A percentile compares a stretch with the other conserved stretches of the same genome.
These are phyloP conservation scores for Candidula unifasciata DNA, from an alignment of 2,888 invertebrate genomes.

Conservation along the genomic window DNA sequence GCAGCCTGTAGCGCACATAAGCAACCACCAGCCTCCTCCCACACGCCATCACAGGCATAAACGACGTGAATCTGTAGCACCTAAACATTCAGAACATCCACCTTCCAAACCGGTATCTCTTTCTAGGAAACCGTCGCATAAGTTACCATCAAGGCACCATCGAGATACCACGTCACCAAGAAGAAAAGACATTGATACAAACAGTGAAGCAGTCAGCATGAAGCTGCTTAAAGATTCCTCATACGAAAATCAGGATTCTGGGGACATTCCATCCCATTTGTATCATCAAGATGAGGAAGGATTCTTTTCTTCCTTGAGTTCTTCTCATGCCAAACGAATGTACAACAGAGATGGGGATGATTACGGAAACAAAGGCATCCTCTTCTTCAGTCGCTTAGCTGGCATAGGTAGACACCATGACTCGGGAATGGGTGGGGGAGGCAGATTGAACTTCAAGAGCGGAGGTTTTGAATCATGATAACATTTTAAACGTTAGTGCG, in stretches of 20 bases:
- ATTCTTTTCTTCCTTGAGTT: constrained; percentile 34
- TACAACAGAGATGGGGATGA: background rate
- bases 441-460: constrained; percentile 2
- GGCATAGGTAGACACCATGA: constrained; percentile 29
- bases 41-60: background rate
- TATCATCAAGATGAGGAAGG: constrained; percentile 50
- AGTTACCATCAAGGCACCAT: background rate
- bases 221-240: constrained; percentile 5
- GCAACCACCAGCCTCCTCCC: background rate
- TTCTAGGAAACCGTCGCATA: background rate
- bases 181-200: background rate
- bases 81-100: background rate
- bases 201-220: background rate
- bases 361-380: constrained; percentile 36
- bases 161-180: background rate
- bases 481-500: background rate
- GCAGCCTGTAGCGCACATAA: background rate
- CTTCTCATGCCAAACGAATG: background rate
- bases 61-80: background rate
- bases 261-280: constrained; percentile 32
- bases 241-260: background rate
- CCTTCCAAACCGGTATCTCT: background rate
- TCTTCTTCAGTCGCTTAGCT: constrained; percentile 43
- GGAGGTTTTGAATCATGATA: constrained; percentile 50
- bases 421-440: background rate